These are phyloP conservation scores for Campylomormyrus tamandua DNA, from an alignment of 2,113 vertebrate species.

Conservation along the genomic window DNA sequence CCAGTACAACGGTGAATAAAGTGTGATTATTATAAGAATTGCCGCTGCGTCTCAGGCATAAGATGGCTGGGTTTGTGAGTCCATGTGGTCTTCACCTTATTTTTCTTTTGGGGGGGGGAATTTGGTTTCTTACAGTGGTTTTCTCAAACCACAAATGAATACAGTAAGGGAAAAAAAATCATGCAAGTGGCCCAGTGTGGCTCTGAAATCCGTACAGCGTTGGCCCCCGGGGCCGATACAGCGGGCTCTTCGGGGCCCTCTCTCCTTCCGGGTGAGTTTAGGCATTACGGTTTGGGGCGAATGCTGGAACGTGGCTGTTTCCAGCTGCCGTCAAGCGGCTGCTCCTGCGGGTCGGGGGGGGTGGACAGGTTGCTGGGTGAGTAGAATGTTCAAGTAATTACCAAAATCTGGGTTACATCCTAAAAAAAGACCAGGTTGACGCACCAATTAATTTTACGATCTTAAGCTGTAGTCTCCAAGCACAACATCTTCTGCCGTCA, in stretches of 20 bases:
- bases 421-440: neutral
- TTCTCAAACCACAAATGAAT: neutral
- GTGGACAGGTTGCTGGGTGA: neutral
- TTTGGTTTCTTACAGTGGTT: neutral
- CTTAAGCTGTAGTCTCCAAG: neutral
- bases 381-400: constrained; percentile 1
- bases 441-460: neutral
- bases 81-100: neutral
- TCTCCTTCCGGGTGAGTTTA: neutral
- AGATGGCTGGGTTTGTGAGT: neutral
- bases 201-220: neutral
- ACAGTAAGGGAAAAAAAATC: neutral
- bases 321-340: neutral
- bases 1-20: neutral
- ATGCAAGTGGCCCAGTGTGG: neutral
- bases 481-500: neutral
- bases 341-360: neutral
- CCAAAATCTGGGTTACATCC: neutral
- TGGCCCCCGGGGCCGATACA: neutral
- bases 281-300: neutral
- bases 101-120: neutral
- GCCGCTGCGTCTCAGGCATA: neutral
- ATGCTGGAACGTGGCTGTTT: neutral
- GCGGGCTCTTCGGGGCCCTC: neutral
- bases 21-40: neutral